Evolutionary conservation across 2,113 vertebrate species (phyloP), one percentile per base, ranked within the genome.

Genomic region (Eolophus roseicapilla): DNA sequence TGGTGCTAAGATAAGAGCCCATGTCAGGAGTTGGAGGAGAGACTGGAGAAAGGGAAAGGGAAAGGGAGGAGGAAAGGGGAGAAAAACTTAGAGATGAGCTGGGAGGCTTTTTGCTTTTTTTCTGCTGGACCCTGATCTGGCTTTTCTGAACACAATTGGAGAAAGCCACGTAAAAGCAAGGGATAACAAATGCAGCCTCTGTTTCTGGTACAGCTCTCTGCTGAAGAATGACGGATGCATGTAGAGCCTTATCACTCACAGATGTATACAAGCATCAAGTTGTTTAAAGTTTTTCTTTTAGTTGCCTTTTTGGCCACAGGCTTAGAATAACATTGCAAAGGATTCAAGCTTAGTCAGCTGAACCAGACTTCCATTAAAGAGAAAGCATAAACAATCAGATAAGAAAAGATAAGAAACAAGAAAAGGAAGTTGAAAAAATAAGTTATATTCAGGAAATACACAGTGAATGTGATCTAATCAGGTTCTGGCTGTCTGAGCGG

Each of bases 301-400:
- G 49, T 33, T 91, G 89, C 21, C 52, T 91, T 94, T 95, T 85
- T 79, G 57, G 74, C 37, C 39, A 52, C 29, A 64, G 77, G 49
- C 73, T 91, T 78, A 84, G 55, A 88, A 91, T 67, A 92, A 92
- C 84, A 92, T n/a, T 68, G 70, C 84, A 94, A 65, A 92, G 31
- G 17, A 87, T 73, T 91, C 59, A 68, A n/a, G 70, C 46, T 91
- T 80, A 85, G 44, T 49, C 74, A 94, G 68, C 75, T 77, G 64
- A 87, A 69, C 41, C 41, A 90, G 49, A 46, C 33, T 90, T 75
- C 50, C 70, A 53, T 49, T 82, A 73, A 55, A 65, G 35, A 67
- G 70, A 82, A 46, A 7, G 43, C 8, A 81, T 70, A 83, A 93
- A 90, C 59, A 92, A 81, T 11, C 17, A 93, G 91, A 86, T 49